Evolutionary conservation across 2,797 vertebrate species (phyloP), one percentile per base, ranked within the genome.

Genomic region (Leptatherina wallacei): DNA sequence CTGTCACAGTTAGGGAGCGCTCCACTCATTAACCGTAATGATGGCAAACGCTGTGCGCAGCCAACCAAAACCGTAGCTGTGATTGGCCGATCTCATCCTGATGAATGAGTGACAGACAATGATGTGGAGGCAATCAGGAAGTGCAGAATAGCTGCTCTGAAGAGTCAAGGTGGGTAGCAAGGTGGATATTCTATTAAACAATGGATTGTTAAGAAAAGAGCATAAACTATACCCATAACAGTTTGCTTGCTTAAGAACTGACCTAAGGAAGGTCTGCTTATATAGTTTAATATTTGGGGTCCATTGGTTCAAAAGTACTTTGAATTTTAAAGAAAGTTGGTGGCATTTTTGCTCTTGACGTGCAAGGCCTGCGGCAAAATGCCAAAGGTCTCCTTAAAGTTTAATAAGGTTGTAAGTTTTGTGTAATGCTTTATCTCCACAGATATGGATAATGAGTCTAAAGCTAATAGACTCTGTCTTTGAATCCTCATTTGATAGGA

Each of bases 11-110:
- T 65, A 24, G 56, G 65, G 61, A 85, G 77, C 74, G 44, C 69
- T 64, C 82, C 78, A 47, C 85, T 91, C 91, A 86, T 93, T 92
- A 91, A 74, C 87, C 16, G 44, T 81, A 86, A 90, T 86, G 85
- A 89, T 70, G 78, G 85, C 27, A 33, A 81, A 84, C 55, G 75
- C 76, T 75, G 77, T 63, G 86, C 12, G 30, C 86, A 12, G 79
- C 57, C 42, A 42, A 84, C 75, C 78, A 65, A 84, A 89, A 89
- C 84, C 65, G 7, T 0, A 7, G 56, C 85, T 78, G 82, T 80
- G 86, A 91, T 85, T 83, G 81, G 85, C 30, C 22, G 61, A 84
- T 69, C 74, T 75, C 38, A 0, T 61, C 58, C 71, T 85, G 82
- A 87, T 87, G 78, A 81, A 76, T 73, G 75, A 87, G 69, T 87